Evolutionary conservation across 2,797 vertebrate species (phyloP).

Genomic region (Telmatherina bonti): DNA sequence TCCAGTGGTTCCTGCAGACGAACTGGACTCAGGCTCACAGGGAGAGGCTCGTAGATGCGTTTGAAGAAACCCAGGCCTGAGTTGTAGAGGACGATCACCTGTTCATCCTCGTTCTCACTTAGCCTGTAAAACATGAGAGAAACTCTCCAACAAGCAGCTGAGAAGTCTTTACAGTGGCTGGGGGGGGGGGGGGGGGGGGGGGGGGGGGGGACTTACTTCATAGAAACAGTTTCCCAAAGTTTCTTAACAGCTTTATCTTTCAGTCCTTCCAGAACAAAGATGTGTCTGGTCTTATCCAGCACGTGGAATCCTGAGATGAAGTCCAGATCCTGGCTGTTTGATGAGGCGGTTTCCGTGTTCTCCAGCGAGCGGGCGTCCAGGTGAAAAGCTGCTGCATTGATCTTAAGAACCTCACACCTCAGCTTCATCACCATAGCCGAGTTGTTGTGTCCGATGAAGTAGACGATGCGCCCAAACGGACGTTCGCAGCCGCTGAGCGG

Average conservation of each 20-base stretch:
- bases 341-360: constrained; percentile 63
- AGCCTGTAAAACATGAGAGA: constrained; percentile 71
- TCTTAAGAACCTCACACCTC: constrained; percentile 76
- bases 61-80: constrained; percentile 81
- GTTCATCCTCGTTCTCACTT: constrained; percentile 63
- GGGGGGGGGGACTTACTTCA: constrained; percentile 84
- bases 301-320: constrained; percentile 89
- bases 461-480: constrained; percentile 83
- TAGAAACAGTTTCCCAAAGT: constrained; percentile 83
- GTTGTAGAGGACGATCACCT: constrained; percentile 83
- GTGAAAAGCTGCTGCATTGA: constrained; percentile 82
- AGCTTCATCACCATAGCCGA: constrained; percentile 65
- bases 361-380: constrained; percentile 58
- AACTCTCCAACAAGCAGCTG: constrained; percentile 41
- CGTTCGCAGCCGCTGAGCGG: constrained; percentile 59
- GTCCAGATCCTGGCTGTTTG: constrained; percentile 76
- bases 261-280: constrained; percentile 89
- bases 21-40: constrained; percentile 77
- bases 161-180: constrained; percentile 33
- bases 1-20: constrained; percentile 77
- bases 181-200: too few relatives aligned
- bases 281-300: constrained; percentile 80
- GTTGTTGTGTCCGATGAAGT: constrained; percentile 75
- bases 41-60: constrained; percentile 84
- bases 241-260: constrained; percentile 81